These are phyloP conservation scores for Myiagra hebetior DNA, from an alignment of 2,113 vertebrate species.

Conservation along the genomic window DNA sequence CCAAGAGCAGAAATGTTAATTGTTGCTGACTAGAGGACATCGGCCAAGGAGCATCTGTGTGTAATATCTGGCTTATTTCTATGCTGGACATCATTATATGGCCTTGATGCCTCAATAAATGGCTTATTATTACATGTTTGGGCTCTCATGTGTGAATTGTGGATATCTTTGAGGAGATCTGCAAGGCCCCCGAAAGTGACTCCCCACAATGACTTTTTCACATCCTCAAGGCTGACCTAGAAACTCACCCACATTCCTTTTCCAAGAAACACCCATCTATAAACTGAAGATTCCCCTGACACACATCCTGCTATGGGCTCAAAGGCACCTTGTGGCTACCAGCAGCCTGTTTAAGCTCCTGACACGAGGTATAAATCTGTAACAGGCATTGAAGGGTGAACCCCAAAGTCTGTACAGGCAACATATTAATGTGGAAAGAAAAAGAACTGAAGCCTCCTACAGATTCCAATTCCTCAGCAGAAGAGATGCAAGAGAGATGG, in stretches of 20 bases:
- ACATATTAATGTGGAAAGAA: neutral
- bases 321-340: neutral
- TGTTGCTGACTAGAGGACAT: neutral
- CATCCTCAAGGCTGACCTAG: neutral
- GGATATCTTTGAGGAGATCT: neutral
- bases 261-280: neutral
- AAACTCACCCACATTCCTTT: neutral
- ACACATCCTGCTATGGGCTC: neutral
- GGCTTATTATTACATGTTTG: neutral
- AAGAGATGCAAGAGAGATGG: neutral
- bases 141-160: neutral
- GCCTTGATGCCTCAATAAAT: neutral
- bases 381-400: neutral
- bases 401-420: neutral
- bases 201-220: neutral
- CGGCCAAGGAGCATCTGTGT: rapidly evolving
- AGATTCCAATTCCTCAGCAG: neutral
- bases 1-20: neutral
- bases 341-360: neutral
- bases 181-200: neutral
- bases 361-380: neutral
- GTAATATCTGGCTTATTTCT: neutral
- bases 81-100: neutral
- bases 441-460: neutral
- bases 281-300: neutral